phyloP scores from a whole-genome alignment of 2,113 vertebrate genomes.

The Albula goreensis region DNA sequence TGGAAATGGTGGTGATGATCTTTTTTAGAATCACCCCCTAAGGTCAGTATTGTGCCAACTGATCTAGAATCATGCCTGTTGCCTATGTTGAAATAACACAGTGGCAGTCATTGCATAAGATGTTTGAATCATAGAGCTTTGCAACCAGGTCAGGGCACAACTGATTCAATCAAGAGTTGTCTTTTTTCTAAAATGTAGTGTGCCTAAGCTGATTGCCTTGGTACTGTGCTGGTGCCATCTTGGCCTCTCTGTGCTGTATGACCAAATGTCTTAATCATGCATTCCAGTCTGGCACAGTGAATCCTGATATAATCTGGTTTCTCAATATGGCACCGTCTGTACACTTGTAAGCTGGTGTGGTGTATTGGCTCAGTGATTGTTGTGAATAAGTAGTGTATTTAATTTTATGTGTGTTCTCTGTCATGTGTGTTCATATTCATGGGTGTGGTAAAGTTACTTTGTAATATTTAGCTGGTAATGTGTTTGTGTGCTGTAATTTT shows the following conservation, averaged over 20 bases:
- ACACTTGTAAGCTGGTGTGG: slow-evolving; percentile 25
- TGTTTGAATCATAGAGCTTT: background rate
- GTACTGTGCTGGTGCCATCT: slow-evolving; percentile 8
- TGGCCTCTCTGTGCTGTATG: slow-evolving; percentile 30
- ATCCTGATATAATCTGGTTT: slow-evolving; percentile 24
- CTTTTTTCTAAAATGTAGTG: background rate
- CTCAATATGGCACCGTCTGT: background rate
- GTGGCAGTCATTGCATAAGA: background rate
- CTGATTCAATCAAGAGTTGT: background rate
- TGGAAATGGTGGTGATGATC: background rate
- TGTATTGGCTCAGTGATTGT: background rate
- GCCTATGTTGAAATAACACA: background rate
- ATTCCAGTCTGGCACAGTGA: background rate
- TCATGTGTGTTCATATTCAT: slow-evolving; percentile 12
- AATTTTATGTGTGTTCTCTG: background rate
- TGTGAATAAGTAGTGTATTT: background rate
- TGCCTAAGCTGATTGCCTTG: background rate
- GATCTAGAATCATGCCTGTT: background rate
- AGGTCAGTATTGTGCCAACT: background rate
- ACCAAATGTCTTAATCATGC: slow-evolving; percentile 39
- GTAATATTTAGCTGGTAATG: background rate
- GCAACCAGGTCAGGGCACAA: background rate
- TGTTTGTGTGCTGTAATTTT: slow-evolving; percentile 26
- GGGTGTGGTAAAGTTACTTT: background rate
- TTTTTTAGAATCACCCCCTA: background rate